phyloP scores from a whole-genome alignment of 1,140 invertebrate genomes.

The Melitaea cinxia region DNA sequence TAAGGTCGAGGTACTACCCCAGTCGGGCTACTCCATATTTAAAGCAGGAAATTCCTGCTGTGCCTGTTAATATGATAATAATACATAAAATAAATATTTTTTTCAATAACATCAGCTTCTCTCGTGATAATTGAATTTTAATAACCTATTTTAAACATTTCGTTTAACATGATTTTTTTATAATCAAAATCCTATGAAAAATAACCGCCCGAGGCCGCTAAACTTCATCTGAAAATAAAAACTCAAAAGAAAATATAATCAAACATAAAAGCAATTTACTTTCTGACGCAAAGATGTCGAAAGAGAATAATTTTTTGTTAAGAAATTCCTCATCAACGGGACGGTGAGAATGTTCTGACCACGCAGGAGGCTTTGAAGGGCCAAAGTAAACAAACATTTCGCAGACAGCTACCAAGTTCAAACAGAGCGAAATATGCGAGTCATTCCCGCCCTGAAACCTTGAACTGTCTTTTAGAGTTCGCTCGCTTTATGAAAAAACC shows the following conservation, averaged over 20 bases:
- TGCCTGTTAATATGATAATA: too few relatives aligned
- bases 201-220: neutral
- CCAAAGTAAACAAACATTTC: conserved; percentile 23
- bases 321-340: conserved; percentile 9
- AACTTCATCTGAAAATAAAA: neutral
- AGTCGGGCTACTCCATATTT: too few relatives aligned
- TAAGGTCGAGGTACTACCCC: too few relatives aligned
- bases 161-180: too few relatives aligned
- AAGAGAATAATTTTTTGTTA: neutral
- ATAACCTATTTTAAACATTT: too few relatives aligned
- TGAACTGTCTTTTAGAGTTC: conserved; percentile 11
- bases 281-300: neutral
- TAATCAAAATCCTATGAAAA: neutral
- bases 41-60: too few relatives aligned
- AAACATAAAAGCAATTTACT: neutral
- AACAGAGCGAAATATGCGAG: conserved; percentile 28
- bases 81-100: too few relatives aligned
- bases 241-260: neutral
- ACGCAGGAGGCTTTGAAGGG: conserved; percentile 21
- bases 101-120: too few relatives aligned
- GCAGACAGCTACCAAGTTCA: conserved; percentile 12
- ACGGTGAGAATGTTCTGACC: conserved; percentile 13
- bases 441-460: conserved; percentile 11
- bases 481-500: neutral
- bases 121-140: too few relatives aligned